A percentile compares a stretch with the other conserved stretches of the same genome.
Evolutionary conservation across 1,140 invertebrate genomes (phyloP).

Genomic region (Whitmania pigra): DNA sequence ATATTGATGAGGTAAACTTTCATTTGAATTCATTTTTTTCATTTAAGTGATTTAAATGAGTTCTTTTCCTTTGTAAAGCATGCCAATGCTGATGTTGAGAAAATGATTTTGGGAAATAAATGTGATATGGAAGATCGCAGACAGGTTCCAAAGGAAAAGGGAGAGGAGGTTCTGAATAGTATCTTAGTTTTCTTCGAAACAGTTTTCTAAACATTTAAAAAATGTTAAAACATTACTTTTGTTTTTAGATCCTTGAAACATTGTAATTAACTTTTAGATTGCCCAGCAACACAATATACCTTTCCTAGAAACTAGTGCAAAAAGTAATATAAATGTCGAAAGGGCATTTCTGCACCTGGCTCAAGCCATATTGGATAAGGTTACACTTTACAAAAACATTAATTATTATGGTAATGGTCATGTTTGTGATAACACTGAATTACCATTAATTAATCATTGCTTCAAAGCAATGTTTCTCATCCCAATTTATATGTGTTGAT

Average conservation of each 20-base stretch:
- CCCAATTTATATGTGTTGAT: too few relatives aligned
- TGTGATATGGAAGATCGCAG: constrained; percentile 97
- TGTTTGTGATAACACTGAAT: too few relatives aligned
- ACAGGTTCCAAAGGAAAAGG: constrained; percentile 65
- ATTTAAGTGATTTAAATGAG: too few relatives aligned
- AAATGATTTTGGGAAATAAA: constrained; percentile 99
- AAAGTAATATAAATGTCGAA: constrained; percentile 95
- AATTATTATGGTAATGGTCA: too few relatives aligned
- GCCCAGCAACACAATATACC: constrained; percentile 87
- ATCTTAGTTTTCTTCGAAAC: not conserved
- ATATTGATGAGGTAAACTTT: constrained; percentile 70
- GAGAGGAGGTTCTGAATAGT: constrained; percentile 46
- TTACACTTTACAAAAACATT: constrained; percentile 21
- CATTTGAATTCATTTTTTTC: not conserved
- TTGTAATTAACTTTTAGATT: constrained; percentile 54
- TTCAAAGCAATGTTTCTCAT: too few relatives aligned
- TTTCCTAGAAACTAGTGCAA: constrained; percentile 98
- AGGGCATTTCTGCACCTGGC: constrained; percentile 90
- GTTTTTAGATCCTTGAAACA: not conserved
- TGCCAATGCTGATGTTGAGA: constrained; percentile 98
- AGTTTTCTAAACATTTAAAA: not conserved
- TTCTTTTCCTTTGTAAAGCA: constrained; percentile 53
- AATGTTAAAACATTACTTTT: not conserved
- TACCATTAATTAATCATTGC: too few relatives aligned
- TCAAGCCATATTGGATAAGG: constrained; percentile 82